Evolutionary conservation across 2,888 invertebrate species (phyloP), one percentile per base, ranked within the genome.

Genomic region (Alcis repandata): DNA sequence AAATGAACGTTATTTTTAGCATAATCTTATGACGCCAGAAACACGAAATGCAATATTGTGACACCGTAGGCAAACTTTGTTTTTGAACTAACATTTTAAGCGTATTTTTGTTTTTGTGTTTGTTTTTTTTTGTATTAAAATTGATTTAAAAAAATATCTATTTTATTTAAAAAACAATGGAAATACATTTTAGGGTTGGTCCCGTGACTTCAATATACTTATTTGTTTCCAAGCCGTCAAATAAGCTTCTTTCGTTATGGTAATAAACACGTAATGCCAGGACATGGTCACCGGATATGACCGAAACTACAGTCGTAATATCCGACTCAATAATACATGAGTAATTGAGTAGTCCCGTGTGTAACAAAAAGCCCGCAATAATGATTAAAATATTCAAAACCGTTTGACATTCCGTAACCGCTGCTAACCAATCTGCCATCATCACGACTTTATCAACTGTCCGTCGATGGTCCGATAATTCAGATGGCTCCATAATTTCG

Each of bases 1-100:
- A 61, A 60, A 67, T 59, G 17, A 43, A 56, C 52, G 58, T 53
- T 48, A 41, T 58, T 52, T 63, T 66, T 36, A 43, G 20, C 51
- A 38, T 49, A 49, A 49, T 49, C 40, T 46, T 38, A 43, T 63
- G 59, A 62, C 60, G 43, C 9, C 56, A 27, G 40, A 40, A 27
- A 7, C 8, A 63, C 52, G 11, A 45, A 56, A 54, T 63, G 58
- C 27, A 32, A 27, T 64, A 38, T 54, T 36, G 19, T 51, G 51
- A 51, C 19, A 51, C 20, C n/a, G 9, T 36, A 10, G 48, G 13
- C 27, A 27, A 22, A 15, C n/a, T 40, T 45, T 51, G 4, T 10
- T 8, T 57, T 32, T 15, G 32, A 1, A 27, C 27, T 49, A 13
- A 4, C 27, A n/a, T 54, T 19, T 49, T 9, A 27, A 6, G 6